Percentiles rank a stretch among this genome's conserved stretches.
These are phyloP conservation scores for Eptatretus atami DNA, from an alignment of 2,797 vertebrate species.

Conservation along the genomic window DNA sequence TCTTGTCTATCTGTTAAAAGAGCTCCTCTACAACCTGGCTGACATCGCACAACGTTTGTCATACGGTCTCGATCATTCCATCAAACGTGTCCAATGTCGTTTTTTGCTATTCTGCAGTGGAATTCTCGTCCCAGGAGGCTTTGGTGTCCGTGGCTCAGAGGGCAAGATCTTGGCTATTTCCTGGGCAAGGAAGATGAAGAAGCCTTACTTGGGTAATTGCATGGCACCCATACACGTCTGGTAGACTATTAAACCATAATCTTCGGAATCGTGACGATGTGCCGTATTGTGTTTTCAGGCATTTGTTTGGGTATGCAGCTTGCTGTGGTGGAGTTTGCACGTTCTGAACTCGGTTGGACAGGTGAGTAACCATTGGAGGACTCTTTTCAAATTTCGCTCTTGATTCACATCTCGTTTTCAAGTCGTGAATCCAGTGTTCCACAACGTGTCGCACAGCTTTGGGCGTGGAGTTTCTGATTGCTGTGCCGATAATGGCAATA, in stretches of 20 bases:
- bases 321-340: constrained; percentile 62
- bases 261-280: neutral
- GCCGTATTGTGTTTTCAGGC: constrained; percentile 18
- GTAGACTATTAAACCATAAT: neutral
- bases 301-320: constrained; percentile 84
- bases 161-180: constrained; percentile 66
- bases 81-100: neutral
- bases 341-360: constrained; percentile 48
- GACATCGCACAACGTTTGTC: no score
- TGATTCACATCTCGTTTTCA: no score
- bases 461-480: neutral
- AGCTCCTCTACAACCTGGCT: no score
- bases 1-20: neutral
- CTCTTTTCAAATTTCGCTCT: no score
- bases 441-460: no score
- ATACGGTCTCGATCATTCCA: no score
- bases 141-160: constrained; percentile 69
- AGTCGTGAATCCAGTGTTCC: no score
- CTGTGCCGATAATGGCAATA: neutral
- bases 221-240: neutral
- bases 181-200: constrained; percentile 75
- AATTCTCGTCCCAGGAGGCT: constrained; percentile 72
- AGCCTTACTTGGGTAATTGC: constrained; percentile 53
- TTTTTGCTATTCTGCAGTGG: constrained; percentile 18
- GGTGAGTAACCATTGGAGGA: constrained; percentile 18